Evolutionary conservation across 2,797 vertebrate species (phyloP).

Genomic region (Poecilia velifera): DNA sequence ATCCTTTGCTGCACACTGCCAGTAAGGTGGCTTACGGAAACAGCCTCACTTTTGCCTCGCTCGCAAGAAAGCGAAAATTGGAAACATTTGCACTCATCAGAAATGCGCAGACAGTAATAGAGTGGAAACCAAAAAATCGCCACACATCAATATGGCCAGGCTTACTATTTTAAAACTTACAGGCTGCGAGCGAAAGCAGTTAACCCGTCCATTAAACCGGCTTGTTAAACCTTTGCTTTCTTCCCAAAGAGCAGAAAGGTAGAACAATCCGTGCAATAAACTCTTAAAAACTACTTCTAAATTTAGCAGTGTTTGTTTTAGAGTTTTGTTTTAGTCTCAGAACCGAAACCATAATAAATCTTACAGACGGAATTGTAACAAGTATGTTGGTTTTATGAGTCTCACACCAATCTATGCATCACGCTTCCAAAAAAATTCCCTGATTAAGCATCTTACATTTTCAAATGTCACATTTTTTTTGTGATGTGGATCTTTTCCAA

Average conservation of each 20-base stretch:
- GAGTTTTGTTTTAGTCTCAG: neutral
- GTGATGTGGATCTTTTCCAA: slow-evolving; percentile 16
- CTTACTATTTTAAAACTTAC: neutral
- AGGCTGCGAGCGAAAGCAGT: neutral
- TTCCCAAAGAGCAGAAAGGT: neutral
- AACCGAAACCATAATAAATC: neutral
- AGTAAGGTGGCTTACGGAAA: neutral
- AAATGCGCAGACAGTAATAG: neutral
- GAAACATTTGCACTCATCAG: neutral
- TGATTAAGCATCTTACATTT: slow-evolving; percentile 10
- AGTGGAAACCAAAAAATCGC: neutral
- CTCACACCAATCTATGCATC: neutral
- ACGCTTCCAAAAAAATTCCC: neutral
- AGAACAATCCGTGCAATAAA: neutral
- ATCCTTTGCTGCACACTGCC: neutral
- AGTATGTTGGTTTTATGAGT: neutral
- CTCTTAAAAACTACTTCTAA: neutral
- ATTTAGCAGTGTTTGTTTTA: neutral
- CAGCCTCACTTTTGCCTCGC: neutral
- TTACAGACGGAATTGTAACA: neutral
- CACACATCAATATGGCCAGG: neutral
- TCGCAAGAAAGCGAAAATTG: neutral
- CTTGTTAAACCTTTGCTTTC: neutral
- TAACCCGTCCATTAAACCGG: neutral
- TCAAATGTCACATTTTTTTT: neutral